Evolutionary conservation across 2,888 invertebrate species (phyloP), one percentile per base, ranked within the genome.

Genomic region (Andrena hattorfiana): DNA sequence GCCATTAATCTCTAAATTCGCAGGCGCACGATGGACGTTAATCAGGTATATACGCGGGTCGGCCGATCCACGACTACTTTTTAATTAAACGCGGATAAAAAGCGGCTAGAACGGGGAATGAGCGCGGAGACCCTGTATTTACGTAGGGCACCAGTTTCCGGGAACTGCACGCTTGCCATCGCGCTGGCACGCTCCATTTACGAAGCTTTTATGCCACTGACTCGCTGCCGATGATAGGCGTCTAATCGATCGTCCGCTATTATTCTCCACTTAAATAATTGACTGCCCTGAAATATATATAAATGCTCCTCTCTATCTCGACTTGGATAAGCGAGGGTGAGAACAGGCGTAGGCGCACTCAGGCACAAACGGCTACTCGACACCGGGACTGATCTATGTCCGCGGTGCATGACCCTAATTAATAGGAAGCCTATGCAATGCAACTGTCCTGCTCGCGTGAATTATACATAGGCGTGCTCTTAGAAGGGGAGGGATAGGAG

Each of bases 321-420:
- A 79, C 66, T 48, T 16, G 74, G 30, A 51, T 13, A 69, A 71
- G 60, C 66, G 59, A 32, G 72, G 73, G 75, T 64, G 62, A 72
- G 72, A 63, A 75, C 49, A 72, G 63, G 69, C 77, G 68, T 80
- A 75, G 83, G 78, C 73, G 83, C 62, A 80, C 76, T 81, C 77
- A 64, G 84, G 67, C 81, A 83, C 78, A 83, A 85, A 83, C 85
- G 85, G 87, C 81, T 86, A 84, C 82, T 88, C 87, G 85, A 86
- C 84, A 84, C 86, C 59, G 87, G 90, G 84, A 85, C 89, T 93
- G 93, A 93, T 93, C 92, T 92, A 93, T 92, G 92, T 87, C 86
- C 91, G 87, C 89, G 91, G 92, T 93, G 92, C 93, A 93, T 92
- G 93, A 93, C 93, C 93, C 92, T 93, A 93, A 94, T 94, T 94